Evolutionary conservation across 2,797 vertebrate species (phyloP), one percentile per base, ranked within the genome.

Genomic region (Oreortyx pictus): DNA sequence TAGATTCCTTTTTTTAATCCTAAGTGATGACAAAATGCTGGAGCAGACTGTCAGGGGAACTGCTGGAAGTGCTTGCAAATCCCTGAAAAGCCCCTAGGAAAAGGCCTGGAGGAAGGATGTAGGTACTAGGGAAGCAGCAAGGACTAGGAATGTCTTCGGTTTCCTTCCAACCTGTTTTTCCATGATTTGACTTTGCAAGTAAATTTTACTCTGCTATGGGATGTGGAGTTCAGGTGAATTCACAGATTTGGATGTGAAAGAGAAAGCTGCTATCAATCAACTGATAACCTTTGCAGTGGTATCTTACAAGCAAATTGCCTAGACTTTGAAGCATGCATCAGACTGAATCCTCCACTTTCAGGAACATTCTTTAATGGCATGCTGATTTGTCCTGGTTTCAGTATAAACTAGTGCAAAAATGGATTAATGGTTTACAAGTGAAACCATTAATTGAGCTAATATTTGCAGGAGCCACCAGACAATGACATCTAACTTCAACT

Each of bases 131-230:
- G 65, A 71, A 70, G 22, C 37, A 57, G 65, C 66, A 85, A 74
- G 16, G 20, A 75, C 25, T 46, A 47, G 54, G 37, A 37, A 54
- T 1, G 0, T 62, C n/a, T 86, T 68, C 52, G 64, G 29, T 20
- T 88, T 92, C 62, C 37, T 93, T 86, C 27, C n/a, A 78, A 43
- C 11, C 3, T 27, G 46, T 50, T 76, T 83, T 78, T 83, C 37
- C 46, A 9, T 65, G 64, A 31, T 17, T 22, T 88, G 59, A 59
- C 27, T 46, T 31, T n/a, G 8, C 46, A 52, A 13, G 27, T 77
- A 13, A 25, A 39, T 72, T 86, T 74, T 22, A 54, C 15, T 61
- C 23, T 46, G 7, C 41, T 81, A 25, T 80, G 62, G 35, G 29
- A 93, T 59, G 73, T 85, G 16, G 39, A 71, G 23, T 47, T 72